Percentiles rank a stretch among this genome's conserved stretches.
phyloP scores from a whole-genome alignment of 2,797 vertebrate species.

The Lithobates pipiens region DNA sequence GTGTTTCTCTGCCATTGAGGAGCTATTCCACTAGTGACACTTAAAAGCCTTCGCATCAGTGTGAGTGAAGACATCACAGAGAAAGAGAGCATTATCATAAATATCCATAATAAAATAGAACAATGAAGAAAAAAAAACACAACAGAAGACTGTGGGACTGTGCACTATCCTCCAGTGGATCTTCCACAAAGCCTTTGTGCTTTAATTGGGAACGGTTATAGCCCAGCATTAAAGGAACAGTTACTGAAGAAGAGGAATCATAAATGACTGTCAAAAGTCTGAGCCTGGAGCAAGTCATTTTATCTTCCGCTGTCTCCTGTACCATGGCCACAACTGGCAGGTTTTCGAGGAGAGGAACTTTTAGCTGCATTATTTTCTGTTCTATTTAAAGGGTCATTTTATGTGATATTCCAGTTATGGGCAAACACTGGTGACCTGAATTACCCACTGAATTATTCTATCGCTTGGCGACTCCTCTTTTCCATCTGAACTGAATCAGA shows the following conservation, averaged over 20 bases:
- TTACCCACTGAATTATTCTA: not conserved
- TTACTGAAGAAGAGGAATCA: constrained; percentile 45
- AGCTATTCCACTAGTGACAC: not conserved
- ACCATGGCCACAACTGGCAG: constrained; percentile 16
- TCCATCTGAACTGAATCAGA: not conserved
- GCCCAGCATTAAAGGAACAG: constrained; percentile 41
- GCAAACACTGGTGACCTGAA: not conserved
- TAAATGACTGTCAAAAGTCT: constrained; percentile 49
- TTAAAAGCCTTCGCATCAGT: not conserved
- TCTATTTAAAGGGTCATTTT: not conserved
- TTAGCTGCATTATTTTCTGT: not conserved
- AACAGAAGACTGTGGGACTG: not conserved
- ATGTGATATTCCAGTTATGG: not conserved
- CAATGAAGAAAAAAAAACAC: not conserved
- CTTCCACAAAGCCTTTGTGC: constrained; percentile 16
- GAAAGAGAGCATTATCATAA: constrained; percentile 8
- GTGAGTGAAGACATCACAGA: constrained; percentile 24
- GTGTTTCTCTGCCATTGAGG: constrained; percentile 4
- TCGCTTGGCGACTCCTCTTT: not conserved
- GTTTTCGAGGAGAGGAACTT: constrained; percentile 5
- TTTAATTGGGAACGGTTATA: constrained; percentile 54
- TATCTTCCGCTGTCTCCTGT: constrained; percentile 43
- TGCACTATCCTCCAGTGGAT: constrained; percentile 46
- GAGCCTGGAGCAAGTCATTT: constrained; percentile 53
- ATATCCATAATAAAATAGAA: constrained; percentile 39